Evolutionary conservation across 2,888 invertebrate genomes (phyloP).

Genomic region (Neoaliturus tenellus): DNA sequence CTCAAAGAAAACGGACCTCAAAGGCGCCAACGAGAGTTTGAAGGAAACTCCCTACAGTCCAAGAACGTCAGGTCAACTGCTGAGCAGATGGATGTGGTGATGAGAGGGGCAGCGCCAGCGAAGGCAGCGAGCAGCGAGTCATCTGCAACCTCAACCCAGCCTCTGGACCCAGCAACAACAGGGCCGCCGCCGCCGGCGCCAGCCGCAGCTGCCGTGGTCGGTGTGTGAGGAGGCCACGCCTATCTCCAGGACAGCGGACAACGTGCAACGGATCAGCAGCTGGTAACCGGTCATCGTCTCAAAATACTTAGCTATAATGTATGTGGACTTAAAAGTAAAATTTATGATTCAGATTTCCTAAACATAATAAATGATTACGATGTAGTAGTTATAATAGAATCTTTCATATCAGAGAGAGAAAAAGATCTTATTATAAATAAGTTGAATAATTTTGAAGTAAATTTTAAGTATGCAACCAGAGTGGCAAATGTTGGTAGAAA

Average conservation of each 20-base stretch:
- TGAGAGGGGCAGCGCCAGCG: no score
- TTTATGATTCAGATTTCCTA: background rate
- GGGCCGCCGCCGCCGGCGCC: background rate
- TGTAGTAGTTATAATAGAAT: constrained; percentile 8
- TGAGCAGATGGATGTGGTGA: no score
- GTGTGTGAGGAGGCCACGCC: constrained; percentile 2
- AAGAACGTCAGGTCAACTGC: no score
- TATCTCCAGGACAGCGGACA: background rate
- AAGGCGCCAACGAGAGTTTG: no score
- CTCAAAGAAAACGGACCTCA: background rate
- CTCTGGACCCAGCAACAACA: no score
- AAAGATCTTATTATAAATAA: background rate
- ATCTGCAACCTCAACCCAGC: background rate
- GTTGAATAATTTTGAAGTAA: background rate
- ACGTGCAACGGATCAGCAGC: background rate
- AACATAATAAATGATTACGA: background rate
- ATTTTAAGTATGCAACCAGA: background rate
- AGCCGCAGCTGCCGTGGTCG: no score
- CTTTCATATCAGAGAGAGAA: background rate
- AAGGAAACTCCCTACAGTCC: no score
- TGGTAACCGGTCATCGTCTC: background rate
- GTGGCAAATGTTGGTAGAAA: background rate
- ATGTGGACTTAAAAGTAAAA: constrained; percentile 11
- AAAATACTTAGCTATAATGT: background rate
- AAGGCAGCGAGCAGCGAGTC: no score